Evolutionary conservation across 2,113 vertebrate species (phyloP).

Genomic region (Anoura caudifer): DNA sequence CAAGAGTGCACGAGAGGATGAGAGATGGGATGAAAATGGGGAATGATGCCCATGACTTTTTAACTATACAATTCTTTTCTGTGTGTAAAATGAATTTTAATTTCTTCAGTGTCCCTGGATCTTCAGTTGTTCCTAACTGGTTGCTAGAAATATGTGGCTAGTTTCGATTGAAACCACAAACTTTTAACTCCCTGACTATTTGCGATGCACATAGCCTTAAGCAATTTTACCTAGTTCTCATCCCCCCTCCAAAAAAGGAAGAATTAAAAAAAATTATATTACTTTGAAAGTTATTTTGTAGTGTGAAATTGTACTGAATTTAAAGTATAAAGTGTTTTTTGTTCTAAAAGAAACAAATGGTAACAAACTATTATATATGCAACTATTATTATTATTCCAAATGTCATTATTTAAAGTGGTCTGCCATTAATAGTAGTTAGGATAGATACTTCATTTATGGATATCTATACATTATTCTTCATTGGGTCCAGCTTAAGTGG

Average conservation of each 20-base stretch:
- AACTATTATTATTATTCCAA: background rate
- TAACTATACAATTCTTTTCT: background rate
- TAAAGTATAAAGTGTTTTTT: background rate
- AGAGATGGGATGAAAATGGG: background rate
- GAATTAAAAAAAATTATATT: background rate
- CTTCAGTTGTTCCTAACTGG: background rate
- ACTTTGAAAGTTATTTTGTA: constrained; percentile 14
- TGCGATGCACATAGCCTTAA: background rate
- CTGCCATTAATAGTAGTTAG: background rate
- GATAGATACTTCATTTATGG: background rate
- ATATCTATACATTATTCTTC: background rate
- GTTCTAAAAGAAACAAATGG: background rate
- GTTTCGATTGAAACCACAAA: background rate
- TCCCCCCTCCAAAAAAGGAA: no score
- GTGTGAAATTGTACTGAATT: background rate
- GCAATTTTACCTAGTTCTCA: background rate
- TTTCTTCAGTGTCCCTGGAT: background rate
- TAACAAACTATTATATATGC: background rate
- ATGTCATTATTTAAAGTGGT: background rate
- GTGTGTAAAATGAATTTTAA: background rate
- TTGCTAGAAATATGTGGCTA: background rate
- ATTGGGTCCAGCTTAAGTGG: background rate
- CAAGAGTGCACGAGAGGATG: background rate
- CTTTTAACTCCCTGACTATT: background rate
- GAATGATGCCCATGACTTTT: background rate